Base-by-base conservation (phyloP, 2,113 vertebrate species). In the Chlorodrepanis virens region DNA sequence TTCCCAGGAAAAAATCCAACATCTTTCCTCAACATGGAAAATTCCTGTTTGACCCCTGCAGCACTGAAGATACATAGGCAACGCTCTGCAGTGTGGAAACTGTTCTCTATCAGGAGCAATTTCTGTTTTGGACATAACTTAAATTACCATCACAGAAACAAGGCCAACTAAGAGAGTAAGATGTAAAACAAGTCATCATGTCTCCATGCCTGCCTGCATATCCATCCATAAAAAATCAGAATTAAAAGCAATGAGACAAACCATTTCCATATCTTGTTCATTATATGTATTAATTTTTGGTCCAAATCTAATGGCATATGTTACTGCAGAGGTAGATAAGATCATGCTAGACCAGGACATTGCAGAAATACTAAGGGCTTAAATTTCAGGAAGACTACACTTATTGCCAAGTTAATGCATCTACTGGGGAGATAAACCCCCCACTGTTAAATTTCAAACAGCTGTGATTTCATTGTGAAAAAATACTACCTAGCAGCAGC, bases 341-440 rank as follows among this genome's bases (percentile, higher is more conserved):
- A 31, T 14, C 64, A 52, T 28, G 24, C 16, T 65, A 56, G 22
- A 8, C 20, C 13, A 81, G 60, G 18, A 57, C 18, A 68, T 5
- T 28, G 39, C 3, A 68, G 14, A 93, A 90, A 22, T 57, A 45
- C 17, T 28, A 60, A 72, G 12, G 25, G 33, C 21, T 19, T 35
- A 65, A 61, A 84, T 74, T 64, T 89, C 28, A 63, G 47, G 42
- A 35, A 84, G 89, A 71, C 29, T 37, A 56, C 7, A 56, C 8
- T 54, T 75, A 76, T 2, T 0, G 2, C 7, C 53, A 90, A 72
- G 22, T 50, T 49, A 83, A 19, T 77, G n/a, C 24, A 79, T 10
- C 3, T 20, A 42, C 3, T 50, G 3, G 2, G 11, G 9, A 20
- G 3, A 9, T 27, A n/a, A 47, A 28, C 6, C 11, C 6, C 16